Percentiles rank a stretch among this genome's conserved stretches.
Evolutionary conservation across 2,113 vertebrate species (phyloP).

Genomic region (Ascaphus truei): DNA sequence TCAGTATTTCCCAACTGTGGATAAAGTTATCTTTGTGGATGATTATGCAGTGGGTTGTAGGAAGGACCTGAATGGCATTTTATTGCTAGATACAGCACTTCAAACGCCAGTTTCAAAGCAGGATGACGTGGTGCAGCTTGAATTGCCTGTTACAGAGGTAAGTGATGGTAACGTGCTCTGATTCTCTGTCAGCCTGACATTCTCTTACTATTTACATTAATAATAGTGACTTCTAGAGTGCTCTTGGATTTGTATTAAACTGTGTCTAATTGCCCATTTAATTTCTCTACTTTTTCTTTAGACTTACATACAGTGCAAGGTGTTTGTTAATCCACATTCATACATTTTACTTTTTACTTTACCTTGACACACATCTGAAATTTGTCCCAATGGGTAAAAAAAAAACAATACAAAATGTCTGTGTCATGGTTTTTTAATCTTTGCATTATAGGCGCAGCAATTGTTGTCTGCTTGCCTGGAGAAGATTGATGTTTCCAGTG

Average conservation of each 20-base stretch:
- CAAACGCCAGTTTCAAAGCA: slow-evolving; percentile 94
- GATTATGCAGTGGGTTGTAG: slow-evolving; percentile 97
- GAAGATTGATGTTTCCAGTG: slow-evolving; percentile 93
- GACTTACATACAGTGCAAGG: too few species aligned
- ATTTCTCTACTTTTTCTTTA: too few species aligned
- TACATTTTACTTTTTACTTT: too few species aligned
- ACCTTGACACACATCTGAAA: too few species aligned
- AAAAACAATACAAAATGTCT: too few species aligned
- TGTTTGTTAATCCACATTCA: too few species aligned
- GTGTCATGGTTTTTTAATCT: background rate
- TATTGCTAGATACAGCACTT: slow-evolving; percentile 93
- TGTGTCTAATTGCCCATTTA: too few species aligned
- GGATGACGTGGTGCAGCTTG: slow-evolving; percentile 95
- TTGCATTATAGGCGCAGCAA: slow-evolving; percentile 82
- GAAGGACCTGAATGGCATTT: slow-evolving; percentile 96
- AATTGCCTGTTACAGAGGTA: slow-evolving; percentile 96
- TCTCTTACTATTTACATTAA: too few species aligned
- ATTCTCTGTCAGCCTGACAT: too few species aligned
- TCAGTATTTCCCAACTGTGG: slow-evolving; percentile 96
- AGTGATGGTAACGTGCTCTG: slow-evolving; percentile 34
- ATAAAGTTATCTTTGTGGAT: slow-evolving; percentile 98
- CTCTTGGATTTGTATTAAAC: too few species aligned
- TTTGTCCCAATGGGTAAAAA: too few species aligned
- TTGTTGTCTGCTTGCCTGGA: slow-evolving; percentile 92
- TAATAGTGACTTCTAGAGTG: too few species aligned